Percentiles rank a stretch among this genome's conserved stretches.
Evolutionary conservation across 2,888 invertebrate species (phyloP).

Genomic region (Cenopis cana): DNA sequence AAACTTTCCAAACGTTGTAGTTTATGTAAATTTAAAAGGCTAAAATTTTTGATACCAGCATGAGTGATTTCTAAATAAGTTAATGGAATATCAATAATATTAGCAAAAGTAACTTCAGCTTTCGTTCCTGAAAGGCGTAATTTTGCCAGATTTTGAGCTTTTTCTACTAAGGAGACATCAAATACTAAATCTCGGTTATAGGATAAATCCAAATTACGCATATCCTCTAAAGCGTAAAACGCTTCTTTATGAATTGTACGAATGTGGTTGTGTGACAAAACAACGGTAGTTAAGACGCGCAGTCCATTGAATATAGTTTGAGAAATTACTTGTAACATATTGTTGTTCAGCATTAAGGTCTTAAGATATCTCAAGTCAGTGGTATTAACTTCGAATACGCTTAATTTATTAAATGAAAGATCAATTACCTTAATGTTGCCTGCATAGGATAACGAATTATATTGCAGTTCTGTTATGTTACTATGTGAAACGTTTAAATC

Average conservation of each 20-base stretch:
- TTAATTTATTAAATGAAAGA: slow-evolving; percentile 65
- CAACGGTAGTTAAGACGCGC: slow-evolving; percentile 52
- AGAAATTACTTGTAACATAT: slow-evolving; percentile 57
- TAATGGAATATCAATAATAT: slow-evolving; percentile 49
- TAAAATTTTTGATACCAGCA: slow-evolving; percentile 56
- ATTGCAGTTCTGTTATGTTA: slow-evolving; percentile 60
- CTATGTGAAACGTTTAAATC: slow-evolving; percentile 65
- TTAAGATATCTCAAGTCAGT: slow-evolving; percentile 57
- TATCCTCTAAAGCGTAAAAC: slow-evolving; percentile 55
- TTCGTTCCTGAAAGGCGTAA: slow-evolving; percentile 60
- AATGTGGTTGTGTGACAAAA: slow-evolving; percentile 51
- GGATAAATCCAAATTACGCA: slow-evolving; percentile 64
- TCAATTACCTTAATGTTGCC: slow-evolving; percentile 62
- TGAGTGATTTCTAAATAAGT: slow-evolving; percentile 55
- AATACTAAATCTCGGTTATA: slow-evolving; percentile 59
- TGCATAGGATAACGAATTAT: slow-evolving; percentile 61
- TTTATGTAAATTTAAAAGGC: slow-evolving; percentile 52
- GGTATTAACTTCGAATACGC: slow-evolving; percentile 60
- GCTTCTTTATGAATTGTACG: slow-evolving; percentile 45
- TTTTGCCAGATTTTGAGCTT: slow-evolving; percentile 50
- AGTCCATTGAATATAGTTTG: slow-evolving; percentile 54
- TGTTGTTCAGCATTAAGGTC: slow-evolving; percentile 61
- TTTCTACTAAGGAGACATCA: slow-evolving; percentile 50
- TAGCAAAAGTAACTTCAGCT: slow-evolving; percentile 52
- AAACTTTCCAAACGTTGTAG: slow-evolving; percentile 55